These are phyloP conservation scores for Operophtera brumata DNA, from an alignment of 2,888 invertebrate genomes.

Conservation along the genomic window DNA sequence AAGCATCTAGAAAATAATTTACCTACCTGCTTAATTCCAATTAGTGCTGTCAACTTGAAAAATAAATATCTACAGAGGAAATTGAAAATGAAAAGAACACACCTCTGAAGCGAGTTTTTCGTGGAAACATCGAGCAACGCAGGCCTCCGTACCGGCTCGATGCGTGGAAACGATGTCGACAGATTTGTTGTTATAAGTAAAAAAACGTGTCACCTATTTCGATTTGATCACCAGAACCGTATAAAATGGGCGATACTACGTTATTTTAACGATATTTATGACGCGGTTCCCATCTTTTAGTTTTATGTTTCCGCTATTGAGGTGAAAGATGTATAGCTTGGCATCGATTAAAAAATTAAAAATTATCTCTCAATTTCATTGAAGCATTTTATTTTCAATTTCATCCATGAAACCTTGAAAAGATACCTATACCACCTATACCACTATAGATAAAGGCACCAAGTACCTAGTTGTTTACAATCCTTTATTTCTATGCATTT, in stretches of 20 bases:
- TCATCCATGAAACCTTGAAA: neutral
- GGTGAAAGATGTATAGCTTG: constrained; percentile 28
- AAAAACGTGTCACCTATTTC: constrained; percentile 28
- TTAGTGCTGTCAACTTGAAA: neutral
- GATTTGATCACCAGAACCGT: constrained; percentile 20
- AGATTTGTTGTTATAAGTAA: constrained; percentile 24
- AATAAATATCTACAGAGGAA: too few species aligned
- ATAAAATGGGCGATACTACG: constrained; percentile 27
- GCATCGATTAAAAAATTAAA: constrained; percentile 13
- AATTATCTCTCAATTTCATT: constrained; percentile 16
- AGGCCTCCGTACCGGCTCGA: too few species aligned
- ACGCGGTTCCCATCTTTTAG: constrained; percentile 39
- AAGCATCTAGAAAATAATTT: too few species aligned
- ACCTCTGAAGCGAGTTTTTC: neutral
- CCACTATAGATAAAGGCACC: too few species aligned
- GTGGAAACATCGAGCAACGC: too few species aligned
- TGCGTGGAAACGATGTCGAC: constrained; percentile 10
- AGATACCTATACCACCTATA: too few species aligned
- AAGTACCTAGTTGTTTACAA: too few species aligned
- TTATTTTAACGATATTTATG: constrained; percentile 44
- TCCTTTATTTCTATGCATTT: too few species aligned
- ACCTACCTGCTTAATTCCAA: too few species aligned
- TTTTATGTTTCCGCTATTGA: constrained; percentile 48
- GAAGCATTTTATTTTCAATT: constrained; percentile 3
- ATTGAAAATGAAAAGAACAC: neutral